Percentiles rank a stretch among this genome's conserved stretches.
These are phyloP conservation scores for Crocidura indochinensis DNA, from an alignment of 2,797 vertebrate species.

Conservation along the genomic window DNA sequence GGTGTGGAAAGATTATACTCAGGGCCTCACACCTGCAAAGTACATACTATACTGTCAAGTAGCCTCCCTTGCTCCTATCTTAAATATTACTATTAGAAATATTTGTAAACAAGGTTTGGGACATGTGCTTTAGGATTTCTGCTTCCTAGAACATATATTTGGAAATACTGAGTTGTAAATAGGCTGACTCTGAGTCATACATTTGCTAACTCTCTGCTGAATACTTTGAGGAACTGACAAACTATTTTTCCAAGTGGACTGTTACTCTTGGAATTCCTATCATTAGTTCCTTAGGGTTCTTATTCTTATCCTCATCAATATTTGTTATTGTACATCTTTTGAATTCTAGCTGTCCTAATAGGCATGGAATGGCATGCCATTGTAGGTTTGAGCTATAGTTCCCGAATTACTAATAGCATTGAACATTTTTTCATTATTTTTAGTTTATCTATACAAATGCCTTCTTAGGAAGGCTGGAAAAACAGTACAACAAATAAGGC, in stretches of 20 bases:
- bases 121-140: not conserved
- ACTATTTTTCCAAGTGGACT: too few species aligned
- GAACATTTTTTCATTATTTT: conserved; percentile 1
- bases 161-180: not conserved
- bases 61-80: too few species aligned
- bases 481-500: too few species aligned
- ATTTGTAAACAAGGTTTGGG: too few species aligned
- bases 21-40: too few species aligned
- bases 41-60: too few species aligned
- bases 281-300: not conserved
- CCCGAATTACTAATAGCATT: too few species aligned
- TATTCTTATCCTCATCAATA: not conserved
- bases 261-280: not conserved
- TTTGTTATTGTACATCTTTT: not conserved
- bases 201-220: not conserved
- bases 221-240: conserved; percentile 14
- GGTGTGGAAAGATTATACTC: too few species aligned
- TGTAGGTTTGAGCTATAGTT: too few species aligned
- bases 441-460: not conserved
- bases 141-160: not conserved
- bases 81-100: too few species aligned
- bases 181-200: too few species aligned
- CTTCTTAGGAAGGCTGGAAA: not conserved
- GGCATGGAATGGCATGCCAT: not conserved
- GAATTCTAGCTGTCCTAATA: not conserved